Evolutionary conservation across 2,797 vertebrate species (phyloP), one percentile per base, ranked within the genome.

Genomic region (Acanthornis magna): DNA sequence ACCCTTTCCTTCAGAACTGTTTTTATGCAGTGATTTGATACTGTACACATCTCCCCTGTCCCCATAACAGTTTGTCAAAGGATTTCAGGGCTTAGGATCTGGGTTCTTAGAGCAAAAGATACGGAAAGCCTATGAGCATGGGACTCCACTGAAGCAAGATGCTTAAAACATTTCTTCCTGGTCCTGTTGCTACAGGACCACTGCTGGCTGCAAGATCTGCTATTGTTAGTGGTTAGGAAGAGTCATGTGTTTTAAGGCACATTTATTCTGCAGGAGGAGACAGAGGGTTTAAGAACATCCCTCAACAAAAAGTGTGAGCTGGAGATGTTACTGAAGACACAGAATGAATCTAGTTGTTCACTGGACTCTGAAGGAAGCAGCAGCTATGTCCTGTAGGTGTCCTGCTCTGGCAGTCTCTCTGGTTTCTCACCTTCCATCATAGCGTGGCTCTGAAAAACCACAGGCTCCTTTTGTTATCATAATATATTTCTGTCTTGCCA

Each of bases 91-190:
- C 5, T 20, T 47, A 55, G 7, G 10, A n/a, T 60, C 5, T 30
- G 12, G 15, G 55, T 72, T 60, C 22, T 75, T 43, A 7, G 17
- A n/a, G 12, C 19, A 40, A 78, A 78, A 61, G 14, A 10, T 5
- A 4, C 7, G 4, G 11, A 15, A 43, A 45, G 1, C 1, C 16
- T 71, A 5, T 13, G 40, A 2, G 9, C 12, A 8, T n/a, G 5
- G 30, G 19, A 62, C 16, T 72, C 1, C 34, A 32, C 8, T 57
- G 30, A 74, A 78, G 3, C 29, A 60, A 72, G 42, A 55, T 3
- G 5, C 48, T 20, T 61, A 27, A 85, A 58, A 40, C 1, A 0
- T 4, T 51, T 65, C 19, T 43, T 60, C 63, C 65, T 79, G 10
- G 5, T 11, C 4, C 3, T 71, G 0, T 36, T 16, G 11, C 7